Evolutionary conservation across 1,140 invertebrate species (phyloP), one percentile per base, ranked within the genome.

Genomic region (Hyles vespertilio): DNA sequence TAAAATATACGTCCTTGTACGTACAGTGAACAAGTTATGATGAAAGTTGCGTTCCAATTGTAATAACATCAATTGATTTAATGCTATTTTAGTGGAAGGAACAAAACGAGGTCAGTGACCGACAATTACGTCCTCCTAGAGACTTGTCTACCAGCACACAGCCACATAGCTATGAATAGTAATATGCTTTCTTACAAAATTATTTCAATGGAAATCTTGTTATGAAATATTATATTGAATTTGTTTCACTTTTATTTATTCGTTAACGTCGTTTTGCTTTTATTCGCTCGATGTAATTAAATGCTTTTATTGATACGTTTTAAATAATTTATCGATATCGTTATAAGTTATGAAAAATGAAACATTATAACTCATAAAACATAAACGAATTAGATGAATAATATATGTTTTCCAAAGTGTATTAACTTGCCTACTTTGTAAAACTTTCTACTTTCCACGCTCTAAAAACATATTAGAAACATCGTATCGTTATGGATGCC

Each of bases 51-150:
- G 72, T 82, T 78, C 83, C 83, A 84, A 82, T 84, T 83, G 80
- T 86, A 85, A 84, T 86, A 88, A 85, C 80, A 84, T 81, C 85
- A 88, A 88, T 88, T 86, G 83, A 88, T 85, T 86, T 84, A 88
- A 85, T 70, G 72, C 74, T 88, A 82, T 85, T 84, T 84, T 84
- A 86, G 82, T 85, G 69, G 81, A 75, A 82, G 81, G 81, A 86
- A 80, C 76, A 74, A 75, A 87, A 84, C 67, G 77, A 73, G 84
- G 83, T 88, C 82, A 84, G 61, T 74, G 83, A 84, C 85, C 85
- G 83, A 61, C 83, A 86, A 88, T 86, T 86, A 86, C 84, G 82
- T 85, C 81, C 74, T 78, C 74, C 76, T 81, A 83, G 81, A 84
- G 77, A 80, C 73, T 82, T 71, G 70, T 72, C 66, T 65, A 71